Conservation (phyloP, 2,113 vertebrate genomes). For the Callocephalon fimbriatum region DNA sequence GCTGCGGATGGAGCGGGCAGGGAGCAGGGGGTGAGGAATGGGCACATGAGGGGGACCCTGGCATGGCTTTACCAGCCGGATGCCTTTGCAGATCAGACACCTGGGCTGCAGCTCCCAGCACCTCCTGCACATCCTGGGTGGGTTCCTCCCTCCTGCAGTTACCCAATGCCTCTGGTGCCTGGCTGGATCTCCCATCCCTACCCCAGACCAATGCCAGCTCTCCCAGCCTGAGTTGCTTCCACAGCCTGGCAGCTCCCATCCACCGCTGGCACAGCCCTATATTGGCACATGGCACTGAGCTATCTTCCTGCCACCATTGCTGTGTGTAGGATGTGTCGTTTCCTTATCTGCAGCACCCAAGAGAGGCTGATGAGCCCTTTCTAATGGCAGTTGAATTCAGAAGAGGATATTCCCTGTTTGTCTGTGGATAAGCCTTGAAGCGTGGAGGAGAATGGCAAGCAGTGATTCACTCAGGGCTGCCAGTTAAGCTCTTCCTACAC, state of each 20-base stretch:
- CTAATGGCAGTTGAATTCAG: not conserved
- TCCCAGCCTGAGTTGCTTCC: not conserved
- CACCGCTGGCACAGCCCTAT: rapidly evolving
- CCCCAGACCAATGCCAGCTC: not conserved
- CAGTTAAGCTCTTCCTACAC: not conserved
- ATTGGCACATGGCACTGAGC: not conserved
- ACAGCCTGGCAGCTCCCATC: not conserved
- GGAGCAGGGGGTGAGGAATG: not conserved
- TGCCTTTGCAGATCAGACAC: not conserved
- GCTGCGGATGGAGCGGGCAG: not conserved
- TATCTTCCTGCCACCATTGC: not conserved
- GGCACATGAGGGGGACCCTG: not conserved
- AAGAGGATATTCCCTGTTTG: not conserved
- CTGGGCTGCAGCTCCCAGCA: not conserved
- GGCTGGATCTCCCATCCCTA: not conserved
- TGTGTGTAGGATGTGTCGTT: rapidly evolving
- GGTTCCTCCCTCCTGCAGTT: not conserved
- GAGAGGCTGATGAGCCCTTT: not conserved
- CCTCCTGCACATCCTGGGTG: not conserved
- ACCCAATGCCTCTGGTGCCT: not conserved
- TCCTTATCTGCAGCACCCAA: not conserved
- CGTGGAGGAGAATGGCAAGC: not conserved
- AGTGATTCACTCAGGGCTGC: not conserved
- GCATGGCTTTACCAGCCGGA: not conserved
- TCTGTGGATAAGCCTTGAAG: not conserved